Percentiles rank a stretch among this genome's conserved stretches.
Evolutionary conservation across 2,113 vertebrate genomes (phyloP).

Genomic region (Vombatus ursinus): DNA sequence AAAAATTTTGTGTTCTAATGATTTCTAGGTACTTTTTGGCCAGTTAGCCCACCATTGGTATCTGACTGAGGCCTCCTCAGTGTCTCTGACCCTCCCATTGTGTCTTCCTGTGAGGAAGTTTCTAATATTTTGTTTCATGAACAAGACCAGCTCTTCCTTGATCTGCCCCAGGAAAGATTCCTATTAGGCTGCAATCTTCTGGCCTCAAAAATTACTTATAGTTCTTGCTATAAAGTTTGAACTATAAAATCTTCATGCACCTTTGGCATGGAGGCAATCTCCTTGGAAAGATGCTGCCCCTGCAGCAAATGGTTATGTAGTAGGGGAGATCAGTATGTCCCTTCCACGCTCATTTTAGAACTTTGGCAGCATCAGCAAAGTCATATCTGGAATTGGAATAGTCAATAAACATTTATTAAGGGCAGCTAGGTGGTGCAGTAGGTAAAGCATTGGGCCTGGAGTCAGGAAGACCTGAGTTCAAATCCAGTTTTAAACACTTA

Average conservation of each 20-base stretch:
- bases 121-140: slow-evolving; percentile 28
- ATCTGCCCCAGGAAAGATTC: background rate
- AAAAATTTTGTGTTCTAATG: background rate
- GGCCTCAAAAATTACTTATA: background rate
- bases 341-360: background rate
- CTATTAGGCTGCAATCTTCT: background rate
- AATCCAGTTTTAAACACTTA: background rate
- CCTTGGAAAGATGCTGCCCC: background rate
- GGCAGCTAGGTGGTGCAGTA: background rate
- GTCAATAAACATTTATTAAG: background rate
- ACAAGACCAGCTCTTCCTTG: background rate
- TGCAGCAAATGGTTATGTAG: background rate
- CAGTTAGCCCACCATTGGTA: background rate
- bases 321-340: too few relatives aligned
- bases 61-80: background rate
- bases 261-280: background rate
- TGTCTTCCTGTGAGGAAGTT: background rate
- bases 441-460: background rate
- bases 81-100: background rate
- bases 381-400: background rate
- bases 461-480: background rate
- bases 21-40: slow-evolving; percentile 22
- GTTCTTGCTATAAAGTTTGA: too few relatives aligned
- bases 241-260: background rate
- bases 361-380: background rate